phyloP scores from a whole-genome alignment of 2,113 vertebrate species.

The Salvelinus sp. region DNA sequence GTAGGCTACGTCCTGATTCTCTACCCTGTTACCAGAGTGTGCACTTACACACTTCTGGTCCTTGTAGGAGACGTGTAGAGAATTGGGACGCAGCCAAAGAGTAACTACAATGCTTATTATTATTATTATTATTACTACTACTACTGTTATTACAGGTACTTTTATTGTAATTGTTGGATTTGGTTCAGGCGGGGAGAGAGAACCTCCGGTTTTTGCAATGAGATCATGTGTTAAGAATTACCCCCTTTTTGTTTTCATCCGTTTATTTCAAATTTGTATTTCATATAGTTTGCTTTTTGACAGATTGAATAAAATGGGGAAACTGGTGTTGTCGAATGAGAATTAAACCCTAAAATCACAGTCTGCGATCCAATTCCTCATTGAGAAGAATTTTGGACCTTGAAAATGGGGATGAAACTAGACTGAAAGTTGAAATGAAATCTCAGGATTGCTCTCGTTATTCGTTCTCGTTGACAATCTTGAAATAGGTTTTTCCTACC shows the following conservation, averaged over 20 bases:
- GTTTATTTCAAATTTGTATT: constrained; percentile 36
- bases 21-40: no score
- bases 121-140: constrained; percentile 50
- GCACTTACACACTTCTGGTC: no score
- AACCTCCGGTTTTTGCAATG: constrained; percentile 30
- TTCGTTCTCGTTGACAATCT: constrained; percentile 58
- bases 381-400: constrained; percentile 8
- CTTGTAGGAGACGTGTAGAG: neutral
- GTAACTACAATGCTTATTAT: constrained; percentile 65
- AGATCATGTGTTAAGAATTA: constrained; percentile 43
- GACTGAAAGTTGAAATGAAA: constrained; percentile 15
- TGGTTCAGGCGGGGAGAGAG: constrained; percentile 27
- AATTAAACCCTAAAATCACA: constrained; percentile 51
- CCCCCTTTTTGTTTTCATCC: constrained; percentile 45
- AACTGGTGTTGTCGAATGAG: constrained; percentile 47
- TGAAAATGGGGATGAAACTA: constrained; percentile 10
- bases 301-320: constrained; percentile 63
- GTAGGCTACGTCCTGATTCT: neutral
- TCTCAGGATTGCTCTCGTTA: constrained; percentile 37
- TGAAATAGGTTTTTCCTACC: constrained; percentile 22
- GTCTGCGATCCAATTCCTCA: neutral
- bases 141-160: constrained; percentile 52
- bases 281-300: constrained; percentile 50
- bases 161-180: constrained; percentile 55
- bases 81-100: constrained; percentile 12